phyloP scores from a whole-genome alignment of 2,888 invertebrate species.

The Pyrochroa serraticornis region DNA sequence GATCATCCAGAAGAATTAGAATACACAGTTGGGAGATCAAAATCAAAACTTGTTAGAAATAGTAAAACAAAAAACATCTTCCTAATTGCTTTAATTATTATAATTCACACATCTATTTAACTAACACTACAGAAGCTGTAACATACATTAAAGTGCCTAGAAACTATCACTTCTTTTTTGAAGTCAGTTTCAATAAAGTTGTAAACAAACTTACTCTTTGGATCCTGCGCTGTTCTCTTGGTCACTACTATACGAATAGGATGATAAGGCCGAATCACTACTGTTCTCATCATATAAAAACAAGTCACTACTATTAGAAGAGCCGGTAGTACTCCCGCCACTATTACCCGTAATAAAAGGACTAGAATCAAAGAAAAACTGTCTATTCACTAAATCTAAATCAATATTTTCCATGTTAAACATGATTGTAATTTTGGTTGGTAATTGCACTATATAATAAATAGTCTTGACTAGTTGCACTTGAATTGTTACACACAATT shows the following conservation, averaged over 20 bases:
- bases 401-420: slow-evolving; percentile 74
- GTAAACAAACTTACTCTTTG: slow-evolving; percentile 65
- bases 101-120: no score
- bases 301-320: slow-evolving; percentile 71
- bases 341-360: slow-evolving; percentile 61
- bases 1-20: no score
- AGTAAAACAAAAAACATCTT: no score
- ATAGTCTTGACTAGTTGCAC: neutral
- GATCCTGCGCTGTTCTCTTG: slow-evolving; percentile 76
- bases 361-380: slow-evolving; percentile 66
- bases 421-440: slow-evolving; percentile 52
- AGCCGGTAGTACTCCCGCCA: slow-evolving; percentile 62
- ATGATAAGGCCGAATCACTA: slow-evolving; percentile 69
- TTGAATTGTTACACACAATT: neutral
- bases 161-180: no score
- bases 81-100: no score
- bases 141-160: no score
- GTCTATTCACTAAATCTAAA: slow-evolving; percentile 70
- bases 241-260: slow-evolving; percentile 78
- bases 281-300: slow-evolving; percentile 70
- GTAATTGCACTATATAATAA: neutral
- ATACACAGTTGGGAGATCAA: no score
- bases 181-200: no score
- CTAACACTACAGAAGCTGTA: no score
- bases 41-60: no score